These are phyloP conservation scores for Lampris incognitus DNA, from an alignment of 2,113 vertebrate species.

Conservation along the genomic window DNA sequence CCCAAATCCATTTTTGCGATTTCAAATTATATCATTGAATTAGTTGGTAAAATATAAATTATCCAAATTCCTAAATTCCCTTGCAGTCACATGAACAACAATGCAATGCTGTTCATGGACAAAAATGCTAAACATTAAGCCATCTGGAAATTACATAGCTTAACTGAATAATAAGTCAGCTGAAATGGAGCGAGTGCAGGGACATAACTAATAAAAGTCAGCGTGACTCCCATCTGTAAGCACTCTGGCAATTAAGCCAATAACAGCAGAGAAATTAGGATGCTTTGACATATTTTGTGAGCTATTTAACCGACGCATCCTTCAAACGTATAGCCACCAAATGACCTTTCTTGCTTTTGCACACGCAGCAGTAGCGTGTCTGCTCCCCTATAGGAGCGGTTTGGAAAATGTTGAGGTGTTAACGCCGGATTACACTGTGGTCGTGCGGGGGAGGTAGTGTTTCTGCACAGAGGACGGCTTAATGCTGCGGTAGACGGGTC, in stretches of 20 bases:
- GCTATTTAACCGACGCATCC: not conserved
- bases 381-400: too few species aligned
- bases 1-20: too few species aligned
- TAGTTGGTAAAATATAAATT: conserved; percentile 7
- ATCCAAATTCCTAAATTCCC: too few species aligned
- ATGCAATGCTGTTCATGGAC: conserved; percentile 9
- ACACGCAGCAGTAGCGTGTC: too few species aligned
- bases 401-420: too few species aligned
- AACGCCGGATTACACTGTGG: too few species aligned
- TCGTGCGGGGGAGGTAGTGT: too few species aligned
- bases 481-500: not conserved
- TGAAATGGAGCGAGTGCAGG: conserved; percentile 15
- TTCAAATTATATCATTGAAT: too few species aligned
- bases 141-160: conserved; percentile 11
- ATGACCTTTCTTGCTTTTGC: too few species aligned
- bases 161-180: conserved; percentile 33
- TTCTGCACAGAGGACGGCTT: not conserved
- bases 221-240: conserved; percentile 56
- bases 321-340: not conserved
- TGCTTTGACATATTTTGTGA: conserved; percentile 39
- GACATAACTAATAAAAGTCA: conserved; percentile 48
- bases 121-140: conserved; percentile 21
- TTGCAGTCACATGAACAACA: conserved; percentile 40
- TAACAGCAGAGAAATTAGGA: conserved; percentile 33
- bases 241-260: conserved; percentile 25